Evolutionary conservation across 1,140 invertebrate species (phyloP).

Genomic region (Eciton burchellii): DNA sequence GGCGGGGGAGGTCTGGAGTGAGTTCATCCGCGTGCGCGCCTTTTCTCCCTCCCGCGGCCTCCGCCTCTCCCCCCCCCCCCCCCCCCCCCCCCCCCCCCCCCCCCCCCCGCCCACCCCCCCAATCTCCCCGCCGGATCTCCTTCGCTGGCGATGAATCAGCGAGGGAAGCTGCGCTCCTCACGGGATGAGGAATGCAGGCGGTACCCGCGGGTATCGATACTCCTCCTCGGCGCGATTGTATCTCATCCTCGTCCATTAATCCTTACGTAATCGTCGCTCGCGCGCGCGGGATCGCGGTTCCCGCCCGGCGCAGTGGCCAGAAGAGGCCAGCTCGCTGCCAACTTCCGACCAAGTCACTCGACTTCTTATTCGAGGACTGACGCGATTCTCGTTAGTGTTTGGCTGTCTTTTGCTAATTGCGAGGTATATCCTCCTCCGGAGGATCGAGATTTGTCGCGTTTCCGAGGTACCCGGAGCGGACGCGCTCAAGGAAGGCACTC

Average conservation of each 20-base stretch:
- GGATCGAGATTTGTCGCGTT: constrained; percentile 2
- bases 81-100: too few relatives aligned
- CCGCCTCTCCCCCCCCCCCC: too few relatives aligned
- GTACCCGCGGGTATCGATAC: constrained; percentile 29
- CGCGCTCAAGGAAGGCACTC: not conserved
- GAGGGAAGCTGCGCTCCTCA: constrained; percentile 20
- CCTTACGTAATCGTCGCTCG: constrained; percentile 36
- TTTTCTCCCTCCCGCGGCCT: too few relatives aligned
- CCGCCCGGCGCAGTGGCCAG: too few relatives aligned
- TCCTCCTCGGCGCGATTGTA: not conserved
- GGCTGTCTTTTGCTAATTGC: not conserved
- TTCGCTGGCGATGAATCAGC: constrained; percentile 46
- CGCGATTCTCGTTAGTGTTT: not conserved
- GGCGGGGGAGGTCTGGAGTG: constrained; percentile 34
- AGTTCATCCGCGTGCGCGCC: too few relatives aligned
- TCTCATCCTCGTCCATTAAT: constrained; percentile 50
- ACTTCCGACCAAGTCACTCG: not conserved
- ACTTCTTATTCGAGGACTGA: not conserved
- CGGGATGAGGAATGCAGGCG: constrained; percentile 42
- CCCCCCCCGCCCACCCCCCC: too few relatives aligned
- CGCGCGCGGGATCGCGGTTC: not conserved
- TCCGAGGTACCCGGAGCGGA: not conserved
- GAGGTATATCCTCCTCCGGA: not conserved
- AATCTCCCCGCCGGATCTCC: not conserved
- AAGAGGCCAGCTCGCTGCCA: too few relatives aligned